A percentile compares a stretch with the other conserved stretches of the same genome.
phyloP scores from a whole-genome alignment of 2,113 vertebrate genomes.

The Pampusana beccarii region DNA sequence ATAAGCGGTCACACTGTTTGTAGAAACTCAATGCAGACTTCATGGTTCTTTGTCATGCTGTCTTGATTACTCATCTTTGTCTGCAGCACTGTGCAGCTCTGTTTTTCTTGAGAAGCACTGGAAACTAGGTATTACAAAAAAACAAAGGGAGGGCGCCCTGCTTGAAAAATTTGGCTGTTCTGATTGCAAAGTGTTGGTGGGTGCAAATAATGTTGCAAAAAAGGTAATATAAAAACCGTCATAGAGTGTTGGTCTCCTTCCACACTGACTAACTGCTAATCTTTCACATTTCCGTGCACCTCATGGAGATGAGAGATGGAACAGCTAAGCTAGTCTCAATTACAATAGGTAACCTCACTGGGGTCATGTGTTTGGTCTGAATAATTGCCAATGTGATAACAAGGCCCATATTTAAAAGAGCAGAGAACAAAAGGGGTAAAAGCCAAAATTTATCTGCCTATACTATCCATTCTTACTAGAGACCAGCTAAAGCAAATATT shows the following conservation, averaged over 20 bases:
- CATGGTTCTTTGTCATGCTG: not conserved
- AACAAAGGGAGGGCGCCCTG: not conserved
- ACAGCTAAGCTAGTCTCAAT: not conserved
- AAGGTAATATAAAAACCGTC: not conserved
- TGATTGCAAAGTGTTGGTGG: not conserved
- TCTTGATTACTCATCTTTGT: not conserved
- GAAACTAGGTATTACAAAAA: not conserved
- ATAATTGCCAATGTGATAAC: not conserved
- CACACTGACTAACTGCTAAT: not conserved
- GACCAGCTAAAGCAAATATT: constrained; percentile 18
- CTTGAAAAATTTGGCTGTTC: not conserved
- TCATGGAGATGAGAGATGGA: constrained; percentile 27
- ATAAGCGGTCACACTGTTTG: not conserved
- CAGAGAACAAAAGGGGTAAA: not conserved
- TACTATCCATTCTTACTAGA: constrained; percentile 1
- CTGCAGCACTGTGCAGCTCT: not conserved
- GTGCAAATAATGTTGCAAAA: not conserved
- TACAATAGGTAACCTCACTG: not conserved
- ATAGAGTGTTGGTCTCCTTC: not conserved
- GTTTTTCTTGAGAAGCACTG: not conserved
- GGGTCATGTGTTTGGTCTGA: constrained; percentile 12
- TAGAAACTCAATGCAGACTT: not conserved
- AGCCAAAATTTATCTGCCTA: not conserved
- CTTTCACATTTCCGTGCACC: constrained; percentile 29
- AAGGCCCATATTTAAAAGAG: constrained; percentile 9